Percentiles rank a stretch among this genome's conserved stretches.
These are phyloP conservation scores for Stichopus chloronotus DNA, from an alignment of 35 echinoderm and acorn worm species.

Conservation along the genomic window DNA sequence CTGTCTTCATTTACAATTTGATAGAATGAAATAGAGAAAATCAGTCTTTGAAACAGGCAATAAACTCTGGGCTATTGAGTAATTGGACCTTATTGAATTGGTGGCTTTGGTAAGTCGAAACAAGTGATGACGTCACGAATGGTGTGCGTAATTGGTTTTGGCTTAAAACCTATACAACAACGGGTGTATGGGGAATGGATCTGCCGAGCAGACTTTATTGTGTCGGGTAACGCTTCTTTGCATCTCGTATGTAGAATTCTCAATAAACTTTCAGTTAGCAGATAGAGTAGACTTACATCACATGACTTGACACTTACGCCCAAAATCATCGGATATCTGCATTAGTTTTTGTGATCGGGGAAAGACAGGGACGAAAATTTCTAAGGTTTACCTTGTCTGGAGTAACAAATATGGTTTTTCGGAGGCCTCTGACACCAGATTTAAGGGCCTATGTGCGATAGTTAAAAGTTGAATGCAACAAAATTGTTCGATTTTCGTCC, in stretches of 20 bases:
- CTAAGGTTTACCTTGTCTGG: neutral
- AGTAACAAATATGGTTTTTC: slow-evolving; percentile 20
- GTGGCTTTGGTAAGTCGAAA: neutral
- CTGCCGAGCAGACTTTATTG: neutral
- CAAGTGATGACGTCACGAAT: no score
- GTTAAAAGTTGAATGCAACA: neutral
- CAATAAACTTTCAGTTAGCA: slow-evolving; percentile 12
- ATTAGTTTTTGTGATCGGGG: neutral
- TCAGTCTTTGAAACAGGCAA: neutral
- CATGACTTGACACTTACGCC: neutral
- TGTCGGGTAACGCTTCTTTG: slow-evolving; percentile 10
- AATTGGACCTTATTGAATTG: slow-evolving; percentile 17
- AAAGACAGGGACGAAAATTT: neutral
- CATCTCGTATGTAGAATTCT: no score
- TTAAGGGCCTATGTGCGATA: neutral
- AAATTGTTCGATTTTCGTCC: no score
- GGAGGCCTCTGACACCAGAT: neutral
- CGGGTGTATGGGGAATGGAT: neutral
- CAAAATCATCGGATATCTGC: neutral
- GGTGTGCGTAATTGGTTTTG: no score
- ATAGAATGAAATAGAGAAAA: neutral
- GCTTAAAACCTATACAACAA: no score
- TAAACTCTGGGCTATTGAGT: neutral
- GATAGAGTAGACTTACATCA: neutral
- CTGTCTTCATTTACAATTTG: no score